Evolutionary conservation across 2,113 vertebrate genomes (phyloP), one percentile per base, ranked within the genome.

Genomic region (Pelodiscus sinensis): DNA sequence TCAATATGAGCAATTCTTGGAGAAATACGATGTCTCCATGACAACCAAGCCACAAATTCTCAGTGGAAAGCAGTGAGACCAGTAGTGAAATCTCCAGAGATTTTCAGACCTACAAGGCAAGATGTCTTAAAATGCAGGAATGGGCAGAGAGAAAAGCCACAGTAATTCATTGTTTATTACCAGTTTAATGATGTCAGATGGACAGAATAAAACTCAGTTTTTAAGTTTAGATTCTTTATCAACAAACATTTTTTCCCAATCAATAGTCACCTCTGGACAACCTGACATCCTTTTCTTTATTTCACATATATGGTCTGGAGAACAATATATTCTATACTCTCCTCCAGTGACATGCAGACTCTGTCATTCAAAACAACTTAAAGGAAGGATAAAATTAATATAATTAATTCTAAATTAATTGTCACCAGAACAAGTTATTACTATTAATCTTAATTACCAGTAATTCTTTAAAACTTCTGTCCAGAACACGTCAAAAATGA

Each of bases 1-100:
- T 99, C 99, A 99, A 99, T 99, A 99, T 98, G 98, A 99, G 98
- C 99, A 99, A 99, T 99, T 99, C 99, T 98, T 97, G 98, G 98
- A 99, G 99, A 99, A 99, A 99, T 99, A 99, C 98, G 98, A 99
- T 98, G 98, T 99, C 98, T 97, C 99, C 99, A 99, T 99, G 99
- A 98, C 98, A 99, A 99, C 99, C 98, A 90, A 98, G 98, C 98
- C 99, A 98, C 98, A 98, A 98, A 99, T 99, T 99, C 98, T 99
- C 98, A 96, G 98, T 98, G 97, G 98, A 98, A 98, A 97, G 98
- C 97, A 98, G 97, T 97, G 98, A 98, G 98, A 98, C 98, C 98
- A 98, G 98, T 97, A 97, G 95, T 98, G 97, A 98, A 98, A 94
- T 98, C 98, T 98, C 97, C 95, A 98, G 98, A 98, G 98, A 97